These are phyloP conservation scores for Knipowitschia caucasica DNA, from an alignment of 2,797 vertebrate species.

Conservation along the genomic window DNA sequence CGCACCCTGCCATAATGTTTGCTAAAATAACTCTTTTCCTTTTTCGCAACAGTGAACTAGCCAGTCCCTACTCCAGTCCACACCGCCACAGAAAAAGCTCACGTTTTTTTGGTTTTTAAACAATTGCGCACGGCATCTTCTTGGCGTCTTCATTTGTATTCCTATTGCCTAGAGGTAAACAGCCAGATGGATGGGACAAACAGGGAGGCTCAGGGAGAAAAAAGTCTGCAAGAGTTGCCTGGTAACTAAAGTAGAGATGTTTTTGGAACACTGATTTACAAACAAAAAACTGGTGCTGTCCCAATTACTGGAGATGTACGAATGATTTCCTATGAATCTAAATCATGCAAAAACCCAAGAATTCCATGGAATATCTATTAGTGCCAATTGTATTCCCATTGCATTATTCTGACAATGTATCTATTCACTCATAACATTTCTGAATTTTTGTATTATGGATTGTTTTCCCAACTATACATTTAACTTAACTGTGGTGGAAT, in stretches of 20 bases:
- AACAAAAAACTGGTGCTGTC: background rate
- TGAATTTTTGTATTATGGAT: no score
- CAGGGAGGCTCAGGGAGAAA: constrained; percentile 1
- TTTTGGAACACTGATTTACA: constrained; percentile 3
- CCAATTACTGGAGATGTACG: background rate
- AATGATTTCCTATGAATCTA: no score
- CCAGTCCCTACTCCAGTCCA: background rate
- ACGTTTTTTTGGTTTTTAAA: background rate
- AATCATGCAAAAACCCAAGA: no score
- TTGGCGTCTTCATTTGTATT: background rate
- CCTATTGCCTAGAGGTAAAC: background rate
- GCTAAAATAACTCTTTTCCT: constrained; percentile 16
- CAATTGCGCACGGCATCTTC: background rate
- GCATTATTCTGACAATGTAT: no score
- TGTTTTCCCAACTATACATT: no score
- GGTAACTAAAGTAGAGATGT: constrained; percentile 8
- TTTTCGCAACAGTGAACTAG: background rate
- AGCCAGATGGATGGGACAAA: constrained; percentile 1
- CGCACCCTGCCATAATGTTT: constrained; percentile 23
- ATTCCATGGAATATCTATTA: no score
- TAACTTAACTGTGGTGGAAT: no score
- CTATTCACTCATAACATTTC: no score
- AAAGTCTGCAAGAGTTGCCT: constrained; percentile 6
- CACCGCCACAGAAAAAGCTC: background rate
- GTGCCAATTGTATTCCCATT: no score